phyloP scores from a whole-genome alignment of 2,797 vertebrate species.

The Crocodylus rhombifer region DNA sequence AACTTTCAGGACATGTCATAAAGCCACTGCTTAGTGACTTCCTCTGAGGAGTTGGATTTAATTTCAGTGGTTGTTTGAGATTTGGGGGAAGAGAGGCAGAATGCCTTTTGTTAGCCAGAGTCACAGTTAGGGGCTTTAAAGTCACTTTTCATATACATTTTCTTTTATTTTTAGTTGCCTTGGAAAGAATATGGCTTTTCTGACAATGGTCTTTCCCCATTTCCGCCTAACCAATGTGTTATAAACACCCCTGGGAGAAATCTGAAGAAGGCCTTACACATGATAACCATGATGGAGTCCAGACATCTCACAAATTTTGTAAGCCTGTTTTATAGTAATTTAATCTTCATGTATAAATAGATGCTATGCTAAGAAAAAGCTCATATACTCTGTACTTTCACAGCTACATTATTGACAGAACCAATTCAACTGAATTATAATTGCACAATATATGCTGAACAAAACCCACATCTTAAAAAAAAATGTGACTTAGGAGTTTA shows the following conservation, averaged over 20 bases:
- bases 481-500: background rate
- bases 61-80: background rate
- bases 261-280: background rate
- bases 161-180: background rate
- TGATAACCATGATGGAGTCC: background rate
- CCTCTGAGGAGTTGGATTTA: background rate
- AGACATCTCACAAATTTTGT: constrained; percentile 11
- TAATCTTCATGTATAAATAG: constrained; percentile 3
- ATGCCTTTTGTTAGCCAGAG: background rate
- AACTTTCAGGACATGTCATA: background rate
- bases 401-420: background rate
- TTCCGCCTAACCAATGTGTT: background rate
- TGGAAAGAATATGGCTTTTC: background rate
- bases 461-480: background rate
- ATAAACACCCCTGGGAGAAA: background rate
- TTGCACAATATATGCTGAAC: background rate
- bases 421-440: constrained; percentile 22
- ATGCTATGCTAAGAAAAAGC: background rate
- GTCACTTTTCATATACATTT: background rate
- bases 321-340: background rate
- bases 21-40: background rate
- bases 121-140: background rate
- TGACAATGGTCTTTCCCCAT: background rate
- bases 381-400: background rate
- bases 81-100: background rate